Evolutionary conservation across 2,797 vertebrate genomes (phyloP), one percentile per base, ranked within the genome.

Genomic region (Rousettus madagascariensis): DNA sequence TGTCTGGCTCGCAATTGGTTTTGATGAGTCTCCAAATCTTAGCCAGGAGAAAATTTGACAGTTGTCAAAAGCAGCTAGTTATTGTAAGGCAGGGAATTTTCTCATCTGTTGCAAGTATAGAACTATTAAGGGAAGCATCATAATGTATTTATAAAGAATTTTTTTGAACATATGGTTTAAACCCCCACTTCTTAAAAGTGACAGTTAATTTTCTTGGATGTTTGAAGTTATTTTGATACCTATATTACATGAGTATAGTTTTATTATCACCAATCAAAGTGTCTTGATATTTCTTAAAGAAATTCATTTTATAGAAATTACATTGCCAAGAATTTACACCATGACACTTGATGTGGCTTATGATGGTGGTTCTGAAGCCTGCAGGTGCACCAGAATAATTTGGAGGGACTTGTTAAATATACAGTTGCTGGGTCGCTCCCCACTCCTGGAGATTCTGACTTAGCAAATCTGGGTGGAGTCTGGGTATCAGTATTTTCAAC

Each of bases 1-100:
- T 97, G 91, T 96, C 95, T 95, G 83, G 61, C 83, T 95, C 38
- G 96, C 79, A 95, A 49, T 94, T 92, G 75, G 84, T 86, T 97
- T 89, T 95, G 96, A 97, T 91, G 90, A 96, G 82, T 94, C 91
- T 97, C 94, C 88, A 95, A 49, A 93, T 94, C 79, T 94, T 92
- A 95, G 96, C 92, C 95, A 89, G 95, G 83, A 94, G 92, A 96
- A 95, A 90, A 94, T 93, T 65, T 97, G 96, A 96, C 92, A 96
- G 69, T 93, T 96, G 94, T 97, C 91, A 91, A 91, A 96, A 82
- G 86, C 71, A 96, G 74, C 83, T 84, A 71, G 86, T 89, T 95
- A 86, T 95, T 94, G 86, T 24, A 72, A 96, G 89, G 89, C 46
- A 68, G 78, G 83, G 75, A 79, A 83, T 96, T 96, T 95, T 92